phyloP scores from a whole-genome alignment of 2,888 invertebrate species.

The Cryptosula pallasiana region DNA sequence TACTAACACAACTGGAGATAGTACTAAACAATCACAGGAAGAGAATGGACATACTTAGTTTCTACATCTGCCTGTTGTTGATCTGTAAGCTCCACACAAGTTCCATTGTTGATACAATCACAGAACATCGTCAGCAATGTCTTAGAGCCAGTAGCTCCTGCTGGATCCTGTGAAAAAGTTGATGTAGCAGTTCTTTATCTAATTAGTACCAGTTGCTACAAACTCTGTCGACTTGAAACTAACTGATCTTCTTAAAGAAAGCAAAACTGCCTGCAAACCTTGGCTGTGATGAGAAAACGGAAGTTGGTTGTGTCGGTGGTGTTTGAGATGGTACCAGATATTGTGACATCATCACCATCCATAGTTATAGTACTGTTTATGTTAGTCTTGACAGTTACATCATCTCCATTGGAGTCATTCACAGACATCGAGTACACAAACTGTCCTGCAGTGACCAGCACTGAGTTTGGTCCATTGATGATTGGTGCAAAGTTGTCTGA shows the following conservation, averaged over 20 bases:
- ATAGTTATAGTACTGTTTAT: not conserved
- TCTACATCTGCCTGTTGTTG: not conserved
- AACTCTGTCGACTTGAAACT: too few relatives aligned
- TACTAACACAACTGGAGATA: too few relatives aligned
- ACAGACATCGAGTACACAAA: not conserved
- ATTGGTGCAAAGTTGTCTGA: constrained; percentile 3
- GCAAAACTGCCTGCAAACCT: not conserved
- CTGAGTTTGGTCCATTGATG: not conserved
- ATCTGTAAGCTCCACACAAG: not conserved
- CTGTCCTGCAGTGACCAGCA: not conserved
- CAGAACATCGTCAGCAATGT: not conserved
- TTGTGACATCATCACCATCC: not conserved
- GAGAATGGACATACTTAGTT: constrained; percentile 5
- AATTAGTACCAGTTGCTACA: too few relatives aligned
- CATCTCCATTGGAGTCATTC: not conserved
- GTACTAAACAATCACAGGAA: too few relatives aligned
- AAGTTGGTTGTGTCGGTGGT: constrained; percentile 1
- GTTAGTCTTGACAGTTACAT: not conserved
- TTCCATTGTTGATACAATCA: constrained; percentile 9
- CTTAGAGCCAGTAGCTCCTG: not conserved
- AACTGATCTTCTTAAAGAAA: not conserved
- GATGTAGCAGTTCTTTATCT: too few relatives aligned
- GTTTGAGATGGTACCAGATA: not conserved
- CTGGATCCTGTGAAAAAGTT: constrained; percentile 1
- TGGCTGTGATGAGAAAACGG: not conserved